Base-by-base conservation (phyloP, 2,888 invertebrate genomes). In the Muscina levida region DNA sequence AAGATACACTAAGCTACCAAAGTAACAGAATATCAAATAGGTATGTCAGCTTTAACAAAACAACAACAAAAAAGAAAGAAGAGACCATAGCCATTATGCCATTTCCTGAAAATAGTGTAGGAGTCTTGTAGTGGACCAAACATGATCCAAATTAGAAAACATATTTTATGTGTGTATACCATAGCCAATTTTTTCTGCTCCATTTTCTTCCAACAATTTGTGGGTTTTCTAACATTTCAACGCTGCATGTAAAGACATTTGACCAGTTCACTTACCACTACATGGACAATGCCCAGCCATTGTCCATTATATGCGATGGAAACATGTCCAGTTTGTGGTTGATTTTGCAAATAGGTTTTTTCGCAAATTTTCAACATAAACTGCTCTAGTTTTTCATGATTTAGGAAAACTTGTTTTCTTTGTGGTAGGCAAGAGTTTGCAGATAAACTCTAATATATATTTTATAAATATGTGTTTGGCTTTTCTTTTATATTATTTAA, bases 71-170 rank as follows among this genome's bases (percentile, higher is more conserved):
- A 31, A 31, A 31, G 31, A 31, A 31, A 31, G 31, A 31, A 8
- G 31, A 31, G 31, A 31, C 31, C 8, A 8, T 31, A 31, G 31
- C 8, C 8, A n/a, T 22, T 42, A 22, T 11, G 37, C n/a, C n/a
- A n/a, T 62, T 62, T 62, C 62, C 62, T 62, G 39, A 42, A 42
- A 62, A 62, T 39, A 39, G 62, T 62, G 62, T 62, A 62, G 62
- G 62, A 62, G 62, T 24, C 26, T 53, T 51, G 44, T 11, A 51
- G 17, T 17, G 17, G 17, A 13, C 19, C 24, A 24, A 24, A 59
- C 59, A 59, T 59, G 59, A 37, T 59, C 59, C 19, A 59, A 37
- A 59, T 59, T 59, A 15, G 26, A 26, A 56, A 15, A n/a, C 37
- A 59, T 17, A 39, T 2, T 26, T 15, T 39, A 4, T 31, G 4